Evolutionary conservation across 1,140 invertebrate genomes (phyloP), one percentile per base, ranked within the genome.

Genomic region (Sinonovacula constricta): DNA sequence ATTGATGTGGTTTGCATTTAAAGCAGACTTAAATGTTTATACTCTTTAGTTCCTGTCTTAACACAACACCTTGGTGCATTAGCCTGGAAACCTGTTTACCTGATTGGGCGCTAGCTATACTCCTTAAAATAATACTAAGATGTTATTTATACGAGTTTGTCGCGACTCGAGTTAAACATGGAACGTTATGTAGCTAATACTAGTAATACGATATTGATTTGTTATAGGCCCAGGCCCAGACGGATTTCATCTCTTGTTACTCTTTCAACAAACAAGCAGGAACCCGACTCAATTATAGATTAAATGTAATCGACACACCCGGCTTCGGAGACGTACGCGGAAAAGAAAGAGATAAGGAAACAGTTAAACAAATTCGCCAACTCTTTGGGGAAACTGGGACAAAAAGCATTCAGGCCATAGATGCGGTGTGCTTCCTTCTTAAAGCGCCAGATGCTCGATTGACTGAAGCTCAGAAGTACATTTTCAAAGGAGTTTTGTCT

Each of bases 401-500:
- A 30, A 36, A 81, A 22, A 31, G 24, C 2, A 36, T 63, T n/a
- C 31, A 14, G n/a, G 53, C 36, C 26, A 76, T 82, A 24, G 81
- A 82, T 80, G 81, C 81, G 1, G 63, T 67, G 4, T 67, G 63
- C 22, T 67, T 67, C n/a, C n/a, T n/a, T n/a, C n/a, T n/a, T n/a
- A n/a, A n/a, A n/a, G n/a, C n/a, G n/a, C n/a, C n/a, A n/a, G 2
- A 28, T 67, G 65, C 65, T 14, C 18, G 68, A n/a, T 28, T 71
- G 22, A 39, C 68, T 14, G n/a, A 45, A 5, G n/a, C 54, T n/a
- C 68, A 71, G 45, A 54, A 56, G 26, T 83, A 83, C 56, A 63
- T 80, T 22, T 83, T 83, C 28, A n/a, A 83, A 28, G 24, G 59
- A 12, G 76, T 83, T 36, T 34, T 83, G 33, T 70, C 81, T 4